These are phyloP conservation scores for Mystacides longicornis DNA, from an alignment of 2,888 invertebrate species.

Conservation along the genomic window DNA sequence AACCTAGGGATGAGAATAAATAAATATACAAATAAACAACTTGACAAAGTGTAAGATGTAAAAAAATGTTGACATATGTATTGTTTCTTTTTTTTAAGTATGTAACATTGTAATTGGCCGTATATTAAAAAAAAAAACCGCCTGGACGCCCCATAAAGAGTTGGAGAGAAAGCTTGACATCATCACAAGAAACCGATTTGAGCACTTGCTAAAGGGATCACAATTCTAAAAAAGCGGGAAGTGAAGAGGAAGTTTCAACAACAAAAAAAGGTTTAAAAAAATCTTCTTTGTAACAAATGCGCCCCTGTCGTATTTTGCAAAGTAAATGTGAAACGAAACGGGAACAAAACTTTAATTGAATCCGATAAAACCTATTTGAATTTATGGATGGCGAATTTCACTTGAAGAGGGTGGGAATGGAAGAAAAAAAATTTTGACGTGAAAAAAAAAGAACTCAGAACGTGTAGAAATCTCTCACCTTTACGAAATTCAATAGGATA, in stretches of 20 bases:
- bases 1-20: too few species aligned
- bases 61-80: too few species aligned
- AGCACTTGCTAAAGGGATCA: too few species aligned
- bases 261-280: neutral
- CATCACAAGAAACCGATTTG: too few species aligned
- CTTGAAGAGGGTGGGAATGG: slow-evolving; percentile 7
- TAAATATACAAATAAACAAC: too few species aligned
- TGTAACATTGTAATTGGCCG: too few species aligned
- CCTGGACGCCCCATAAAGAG: too few species aligned
- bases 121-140: too few species aligned
- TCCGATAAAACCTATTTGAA: slow-evolving; percentile 18
- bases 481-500: neutral
- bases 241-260: neutral
- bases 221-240: too few species aligned
- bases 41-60: too few species aligned
- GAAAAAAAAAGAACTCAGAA: neutral
- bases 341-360: slow-evolving; percentile 16
- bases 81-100: too few species aligned
- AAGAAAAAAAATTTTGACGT: slow-evolving; percentile 10
- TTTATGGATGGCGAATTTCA: slow-evolving; percentile 18
- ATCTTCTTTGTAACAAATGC: neutral
- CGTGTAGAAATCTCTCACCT: neutral
- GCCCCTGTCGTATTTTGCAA: neutral
- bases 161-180: too few species aligned
- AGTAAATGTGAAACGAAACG: neutral